Percentiles rank a stretch among this genome's conserved stretches.
Evolutionary conservation across 2,888 invertebrate genomes (phyloP).

Genomic region (Diaprepes abbreviatus): DNA sequence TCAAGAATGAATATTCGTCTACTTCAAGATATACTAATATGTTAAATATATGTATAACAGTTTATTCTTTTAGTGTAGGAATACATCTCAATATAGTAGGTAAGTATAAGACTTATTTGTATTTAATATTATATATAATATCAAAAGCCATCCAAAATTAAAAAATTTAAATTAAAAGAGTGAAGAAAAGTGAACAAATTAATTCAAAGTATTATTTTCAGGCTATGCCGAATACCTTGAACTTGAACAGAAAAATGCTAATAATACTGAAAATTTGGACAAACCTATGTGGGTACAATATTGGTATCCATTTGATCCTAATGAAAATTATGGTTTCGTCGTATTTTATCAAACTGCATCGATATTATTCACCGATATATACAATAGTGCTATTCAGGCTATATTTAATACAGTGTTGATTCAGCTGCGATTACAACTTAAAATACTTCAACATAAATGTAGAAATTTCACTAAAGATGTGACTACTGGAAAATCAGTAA

Average conservation of each 20-base stretch:
- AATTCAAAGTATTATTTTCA: slow-evolving; percentile 1
- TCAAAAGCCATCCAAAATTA: no score
- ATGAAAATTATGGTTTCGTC: slow-evolving; percentile 23
- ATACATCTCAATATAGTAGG: slow-evolving; percentile 28
- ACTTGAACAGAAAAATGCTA: slow-evolving; percentile 4
- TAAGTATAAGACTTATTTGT: no score
- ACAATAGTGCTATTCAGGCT: slow-evolving; percentile 24
- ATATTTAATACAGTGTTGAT: slow-evolving; percentile 21
- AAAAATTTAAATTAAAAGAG: no score
- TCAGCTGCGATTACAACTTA: slow-evolving; percentile 15
- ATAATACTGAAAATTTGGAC: background rate
- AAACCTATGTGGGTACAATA: slow-evolving; percentile 18
- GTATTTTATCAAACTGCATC: slow-evolving; percentile 16
- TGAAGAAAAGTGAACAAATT: no score
- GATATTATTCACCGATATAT: slow-evolving; percentile 20
- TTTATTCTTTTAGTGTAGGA: slow-evolving; percentile 25
- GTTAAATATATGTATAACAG: slow-evolving; percentile 15
- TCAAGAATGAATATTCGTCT: background rate
- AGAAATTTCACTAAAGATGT: background rate
- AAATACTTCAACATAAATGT: slow-evolving; percentile 26
- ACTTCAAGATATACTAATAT: slow-evolving; percentile 14
- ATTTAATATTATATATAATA: no score
- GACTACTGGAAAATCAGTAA: background rate
- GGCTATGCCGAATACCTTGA: slow-evolving; percentile 21
- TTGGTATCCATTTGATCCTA: slow-evolving; percentile 33